Evolutionary conservation across 1,140 invertebrate genomes (phyloP), one percentile per base, ranked within the genome.

Genomic region (Thaumatotibia leucotreta): DNA sequence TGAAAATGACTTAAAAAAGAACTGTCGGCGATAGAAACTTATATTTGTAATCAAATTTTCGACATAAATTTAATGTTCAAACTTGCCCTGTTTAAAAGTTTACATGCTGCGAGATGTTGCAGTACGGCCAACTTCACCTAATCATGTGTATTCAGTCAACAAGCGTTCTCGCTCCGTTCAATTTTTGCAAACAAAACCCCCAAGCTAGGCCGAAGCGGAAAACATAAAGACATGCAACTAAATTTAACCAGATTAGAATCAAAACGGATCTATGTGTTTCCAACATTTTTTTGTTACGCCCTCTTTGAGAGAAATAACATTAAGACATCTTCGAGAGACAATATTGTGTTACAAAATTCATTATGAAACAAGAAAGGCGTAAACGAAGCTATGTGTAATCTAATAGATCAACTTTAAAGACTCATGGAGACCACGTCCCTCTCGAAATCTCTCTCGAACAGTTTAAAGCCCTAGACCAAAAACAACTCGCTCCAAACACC

Each of bases 101-200:
- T 45, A 17, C 5, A 45, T 45, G 33, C 2, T 35, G 33, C 33
- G 33, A n/a, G 14, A 50, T 50, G 49, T 50, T 22, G 52, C 11
- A 27, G 23, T 6, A 5, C 10, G 5, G 24, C 49, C 52, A 29
- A 54, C 10, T 54, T 58, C 6, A 27, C 52, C 22, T 58, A 58
- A 58, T 58, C 27, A 58, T 54, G 52, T 54, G 50, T 54, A 14
- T 54, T 29, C 52, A 31, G 52, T 58, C 52, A 58, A 58, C 24
- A 27, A 8, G 11, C 14, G n/a, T 31, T 29, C 52, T 20, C n/a
- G 23, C 23, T 14, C 14, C 22, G 27, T 14, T 58, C 27, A 58
- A 58, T 58, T 29, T 58, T 31, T 24, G 52, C 24, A 27, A 58
- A 58, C 52, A 58, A 58, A n/a, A 58, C 27, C 1, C 24, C 14